Base-by-base conservation (phyloP, 2,797 vertebrate genomes). In the Aselliscus stoliczkanus region DNA sequence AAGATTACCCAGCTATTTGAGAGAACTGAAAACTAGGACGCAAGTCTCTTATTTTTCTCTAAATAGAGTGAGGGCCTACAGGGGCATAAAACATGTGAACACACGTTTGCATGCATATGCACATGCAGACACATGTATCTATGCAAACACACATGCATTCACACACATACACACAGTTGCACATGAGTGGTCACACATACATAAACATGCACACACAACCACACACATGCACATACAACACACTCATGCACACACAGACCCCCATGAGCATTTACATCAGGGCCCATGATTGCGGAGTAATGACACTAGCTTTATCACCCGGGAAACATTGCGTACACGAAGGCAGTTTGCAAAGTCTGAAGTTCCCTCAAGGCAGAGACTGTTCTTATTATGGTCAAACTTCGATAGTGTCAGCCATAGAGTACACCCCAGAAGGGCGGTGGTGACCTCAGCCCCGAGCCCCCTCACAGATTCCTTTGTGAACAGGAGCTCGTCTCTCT, bases 381-480 rank as follows among this genome's bases (percentile, higher is more conserved):
- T 34, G n/a, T 12, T 76, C 47, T 23, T 25, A 21, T 34, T 54
- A 52, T 10, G 31, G 37, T 54, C 42, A 10, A 1, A 34, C 39
- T 25, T 81, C 39, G 39, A 50, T 29, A 8, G 2, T 42, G 37
- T 39, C 47, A 50, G 5, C 25, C 25, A 1, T 34, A 21, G 50
- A 37, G 2, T 18, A 39, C 0, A 9, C 10, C 2, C n/a, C 1
- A 1, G 17, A 83, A 39, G 52, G 29, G 15, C 50, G 27, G 0
- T 5, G 7, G 37, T 7, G 6, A 52, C 44, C 0, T 0, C 31
- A 50, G 27, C 75, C 0, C 50, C 56, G 14, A 15, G 31, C 44
- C 27, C 27, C 6, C 37, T 14, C 47, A 15, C 14, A 42, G 42
- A 42, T 42, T 42, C 42, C 42, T 42, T 42, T 9, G 1, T 42